A percentile compares a stretch with the other conserved stretches of the same genome.
Evolutionary conservation across 2,888 invertebrate species (phyloP).

Genomic region (Ecliptopera silaceata): DNA sequence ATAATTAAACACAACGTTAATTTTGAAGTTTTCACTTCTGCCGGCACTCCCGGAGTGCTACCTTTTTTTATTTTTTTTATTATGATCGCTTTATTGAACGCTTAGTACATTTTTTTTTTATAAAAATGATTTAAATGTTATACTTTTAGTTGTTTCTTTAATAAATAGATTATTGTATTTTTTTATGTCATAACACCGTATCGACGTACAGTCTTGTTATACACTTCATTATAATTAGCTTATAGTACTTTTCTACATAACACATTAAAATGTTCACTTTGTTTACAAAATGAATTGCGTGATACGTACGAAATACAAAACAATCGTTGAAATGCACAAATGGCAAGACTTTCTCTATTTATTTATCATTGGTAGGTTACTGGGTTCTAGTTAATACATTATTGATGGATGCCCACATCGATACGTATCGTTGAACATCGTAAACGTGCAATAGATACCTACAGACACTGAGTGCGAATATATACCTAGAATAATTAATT

Average conservation of each 20-base stretch:
- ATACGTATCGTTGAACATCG: conserved; percentile 38
- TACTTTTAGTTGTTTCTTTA: too few relatives aligned
- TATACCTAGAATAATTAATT: background rate
- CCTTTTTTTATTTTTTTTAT: too few relatives aligned
- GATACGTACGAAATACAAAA: conserved; percentile 11
- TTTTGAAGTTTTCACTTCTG: too few relatives aligned
- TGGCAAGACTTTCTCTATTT: conserved; percentile 32
- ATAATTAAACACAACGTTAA: too few relatives aligned
- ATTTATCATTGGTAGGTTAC: conserved; percentile 31
- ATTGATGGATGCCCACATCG: conserved; percentile 47
- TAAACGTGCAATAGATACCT: conserved; percentile 48
- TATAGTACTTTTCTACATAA: background rate
- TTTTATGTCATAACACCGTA: too few relatives aligned
- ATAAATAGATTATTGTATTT: too few relatives aligned
- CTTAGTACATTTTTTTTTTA: too few relatives aligned
- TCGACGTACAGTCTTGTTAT: too few relatives aligned
- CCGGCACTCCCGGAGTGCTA: too few relatives aligned
- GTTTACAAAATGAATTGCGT: conserved; percentile 15
- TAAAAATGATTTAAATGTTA: too few relatives aligned
- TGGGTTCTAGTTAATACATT: conserved; percentile 45
- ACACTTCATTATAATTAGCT: background rate
- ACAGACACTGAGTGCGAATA: conserved; percentile 13
- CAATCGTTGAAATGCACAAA: conserved; percentile 21
- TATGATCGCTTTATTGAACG: too few relatives aligned
- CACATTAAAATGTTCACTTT: conserved; percentile 8